phyloP scores from a whole-genome alignment of 1,140 invertebrate genomes.

The Leptinotarsa defecta region DNA sequence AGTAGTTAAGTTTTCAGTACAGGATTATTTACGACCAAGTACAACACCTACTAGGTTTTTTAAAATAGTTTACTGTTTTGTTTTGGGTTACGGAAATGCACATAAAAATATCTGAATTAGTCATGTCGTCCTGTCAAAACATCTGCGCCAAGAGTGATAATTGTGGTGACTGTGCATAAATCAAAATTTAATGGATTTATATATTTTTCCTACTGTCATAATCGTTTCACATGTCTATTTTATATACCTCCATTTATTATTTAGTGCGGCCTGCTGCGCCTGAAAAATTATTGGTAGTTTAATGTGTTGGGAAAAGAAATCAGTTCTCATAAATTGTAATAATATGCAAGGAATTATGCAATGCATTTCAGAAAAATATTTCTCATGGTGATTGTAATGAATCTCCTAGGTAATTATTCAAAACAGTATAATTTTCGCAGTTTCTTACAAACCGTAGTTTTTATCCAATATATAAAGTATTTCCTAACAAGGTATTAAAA shows the following conservation, averaged over 20 bases:
- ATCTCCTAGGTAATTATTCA: no score
- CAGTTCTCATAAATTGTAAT: not conserved
- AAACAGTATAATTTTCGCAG: no score
- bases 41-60: slow-evolving; percentile 14
- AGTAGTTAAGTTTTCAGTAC: slow-evolving; percentile 18
- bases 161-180: slow-evolving; percentile 12
- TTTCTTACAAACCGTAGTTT: no score
- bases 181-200: slow-evolving; percentile 20
- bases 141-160: slow-evolving; percentile 7
- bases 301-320: not conserved
- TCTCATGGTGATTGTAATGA: no score
- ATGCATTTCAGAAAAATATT: no score
- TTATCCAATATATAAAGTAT: no score
- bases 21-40: slow-evolving; percentile 12
- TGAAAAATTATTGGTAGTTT: slow-evolving; percentile 2
- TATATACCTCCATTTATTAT: not conserved
- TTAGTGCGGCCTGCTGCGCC: not conserved
- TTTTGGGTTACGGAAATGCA: slow-evolving; percentile 23
- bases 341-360: not conserved
- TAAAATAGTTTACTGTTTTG: slow-evolving; percentile 13
- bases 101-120: slow-evolving; percentile 15
- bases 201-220: slow-evolving; percentile 21
- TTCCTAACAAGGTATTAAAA: no score
- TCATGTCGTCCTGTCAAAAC: slow-evolving; percentile 19
- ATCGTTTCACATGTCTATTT: slow-evolving; percentile 12